phyloP scores from a whole-genome alignment of 2,888 invertebrate species.

The Boloria selene region DNA sequence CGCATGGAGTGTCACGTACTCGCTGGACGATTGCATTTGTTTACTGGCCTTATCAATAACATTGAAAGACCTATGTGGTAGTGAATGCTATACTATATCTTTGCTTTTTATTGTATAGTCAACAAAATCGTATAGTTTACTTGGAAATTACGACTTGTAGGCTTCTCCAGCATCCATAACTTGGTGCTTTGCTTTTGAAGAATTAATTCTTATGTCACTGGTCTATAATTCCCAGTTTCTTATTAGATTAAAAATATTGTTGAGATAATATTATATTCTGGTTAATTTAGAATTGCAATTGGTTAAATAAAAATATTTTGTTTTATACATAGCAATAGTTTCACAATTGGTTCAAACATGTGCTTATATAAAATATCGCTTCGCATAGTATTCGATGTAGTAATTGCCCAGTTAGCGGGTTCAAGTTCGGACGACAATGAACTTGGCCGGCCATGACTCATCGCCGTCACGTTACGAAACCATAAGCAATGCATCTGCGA shows the following conservation, averaged over 20 bases:
- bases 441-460: conserved; percentile 81
- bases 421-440: conserved; percentile 82
- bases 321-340: too few species aligned
- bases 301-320: too few species aligned
- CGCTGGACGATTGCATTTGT: conserved; percentile 65
- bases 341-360: not conserved
- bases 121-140: not conserved
- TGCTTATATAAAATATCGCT: conserved; percentile 27
- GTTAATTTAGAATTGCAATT: too few species aligned
- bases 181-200: too few species aligned
- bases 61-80: conserved; percentile 47
- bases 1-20: conserved; percentile 73
- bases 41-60: conserved; percentile 78
- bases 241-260: too few species aligned
- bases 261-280: too few species aligned
- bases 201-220: too few species aligned
- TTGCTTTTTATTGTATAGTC: conserved; percentile 4
- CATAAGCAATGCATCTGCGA: conserved; percentile 73
- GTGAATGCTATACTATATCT: conserved; percentile 43
- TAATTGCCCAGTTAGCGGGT: conserved; percentile 60
- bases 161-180: too few species aligned
- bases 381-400: conserved; percentile 55
- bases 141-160: too few species aligned
- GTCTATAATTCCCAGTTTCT: too few species aligned
- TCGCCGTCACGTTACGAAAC: conserved; percentile 73